Evolutionary conservation across 2,888 invertebrate genomes (phyloP).

Genomic region (Halictus ligatus): DNA sequence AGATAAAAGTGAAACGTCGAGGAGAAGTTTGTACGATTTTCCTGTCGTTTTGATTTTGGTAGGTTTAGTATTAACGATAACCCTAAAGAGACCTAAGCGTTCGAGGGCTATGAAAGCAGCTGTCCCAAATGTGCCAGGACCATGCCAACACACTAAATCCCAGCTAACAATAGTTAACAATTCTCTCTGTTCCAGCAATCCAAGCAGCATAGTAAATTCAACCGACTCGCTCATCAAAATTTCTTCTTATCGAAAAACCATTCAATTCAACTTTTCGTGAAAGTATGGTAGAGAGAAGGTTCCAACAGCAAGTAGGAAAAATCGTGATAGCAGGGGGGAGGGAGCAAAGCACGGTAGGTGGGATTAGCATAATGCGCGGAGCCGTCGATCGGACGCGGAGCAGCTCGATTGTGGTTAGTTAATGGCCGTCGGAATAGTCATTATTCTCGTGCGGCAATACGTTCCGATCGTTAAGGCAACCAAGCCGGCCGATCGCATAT

Average conservation of each 20-base stretch:
- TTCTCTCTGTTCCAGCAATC: neutral
- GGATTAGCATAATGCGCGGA: constrained; percentile 68
- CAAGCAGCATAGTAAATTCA: too few relatives aligned
- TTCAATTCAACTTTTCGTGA: neutral
- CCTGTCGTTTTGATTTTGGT: too few relatives aligned
- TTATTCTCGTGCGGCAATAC: constrained; percentile 62
- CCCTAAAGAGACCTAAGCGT: too few relatives aligned
- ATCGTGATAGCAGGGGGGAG: neutral
- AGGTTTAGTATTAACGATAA: too few relatives aligned
- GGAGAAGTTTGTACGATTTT: too few relatives aligned
- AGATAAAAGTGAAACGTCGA: too few relatives aligned
- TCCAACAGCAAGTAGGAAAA: neutral
- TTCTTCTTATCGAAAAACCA: too few relatives aligned
- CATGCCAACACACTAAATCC: too few relatives aligned
- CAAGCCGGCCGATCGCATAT: constrained; percentile 49
- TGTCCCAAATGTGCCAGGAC: too few relatives aligned
- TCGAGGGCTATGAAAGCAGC: too few relatives aligned
- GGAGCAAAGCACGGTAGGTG: constrained; percentile 31
- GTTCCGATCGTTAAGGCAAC: constrained; percentile 53
- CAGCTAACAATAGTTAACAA: too few relatives aligned
- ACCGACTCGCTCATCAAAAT: too few relatives aligned
- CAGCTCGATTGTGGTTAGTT: constrained; percentile 55
- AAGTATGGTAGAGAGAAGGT: neutral
- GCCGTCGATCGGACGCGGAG: constrained; percentile 39
- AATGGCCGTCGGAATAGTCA: constrained; percentile 60